A percentile compares a stretch with the other conserved stretches of the same genome.
Evolutionary conservation across 2,797 vertebrate genomes (phyloP).

Genomic region (Hippopotamyrus pictus): DNA sequence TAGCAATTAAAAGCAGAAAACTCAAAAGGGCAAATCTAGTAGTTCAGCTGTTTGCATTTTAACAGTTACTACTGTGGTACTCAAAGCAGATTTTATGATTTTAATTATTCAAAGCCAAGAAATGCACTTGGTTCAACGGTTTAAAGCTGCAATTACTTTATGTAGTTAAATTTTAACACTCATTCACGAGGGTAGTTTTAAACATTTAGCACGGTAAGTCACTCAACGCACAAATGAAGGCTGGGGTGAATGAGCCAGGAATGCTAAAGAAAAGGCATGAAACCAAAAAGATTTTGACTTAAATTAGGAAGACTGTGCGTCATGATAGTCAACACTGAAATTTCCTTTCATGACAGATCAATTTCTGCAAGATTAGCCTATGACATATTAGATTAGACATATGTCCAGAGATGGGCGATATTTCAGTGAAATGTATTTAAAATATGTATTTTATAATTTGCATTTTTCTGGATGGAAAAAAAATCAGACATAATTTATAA

Average conservation of each 20-base stretch:
- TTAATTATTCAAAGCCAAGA: conserved; percentile 40
- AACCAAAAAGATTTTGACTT: background rate
- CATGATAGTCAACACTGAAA: background rate
- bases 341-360: background rate
- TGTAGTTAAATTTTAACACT: conserved; percentile 30
- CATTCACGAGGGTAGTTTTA: conserved; percentile 21
- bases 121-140: conserved; percentile 25
- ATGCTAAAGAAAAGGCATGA: background rate
- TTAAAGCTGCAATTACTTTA: conserved; percentile 23
- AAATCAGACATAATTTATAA: background rate
- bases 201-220: background rate
- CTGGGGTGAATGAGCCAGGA: background rate
- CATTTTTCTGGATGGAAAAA: background rate
- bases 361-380: background rate
- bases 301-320: background rate
- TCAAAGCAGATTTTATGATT: conserved; percentile 31
- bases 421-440: background rate
- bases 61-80: conserved; percentile 24
- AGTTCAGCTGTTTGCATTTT: conserved; percentile 7
- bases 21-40: conserved; percentile 17
- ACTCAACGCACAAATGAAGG: background rate
- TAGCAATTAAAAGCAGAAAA: conserved; percentile 19
- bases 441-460: background rate
- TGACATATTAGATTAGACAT: too few species aligned
- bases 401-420: background rate